Conservation (phyloP, 2,888 invertebrate species). For the Sinopyrophorus schimmeli region DNA sequence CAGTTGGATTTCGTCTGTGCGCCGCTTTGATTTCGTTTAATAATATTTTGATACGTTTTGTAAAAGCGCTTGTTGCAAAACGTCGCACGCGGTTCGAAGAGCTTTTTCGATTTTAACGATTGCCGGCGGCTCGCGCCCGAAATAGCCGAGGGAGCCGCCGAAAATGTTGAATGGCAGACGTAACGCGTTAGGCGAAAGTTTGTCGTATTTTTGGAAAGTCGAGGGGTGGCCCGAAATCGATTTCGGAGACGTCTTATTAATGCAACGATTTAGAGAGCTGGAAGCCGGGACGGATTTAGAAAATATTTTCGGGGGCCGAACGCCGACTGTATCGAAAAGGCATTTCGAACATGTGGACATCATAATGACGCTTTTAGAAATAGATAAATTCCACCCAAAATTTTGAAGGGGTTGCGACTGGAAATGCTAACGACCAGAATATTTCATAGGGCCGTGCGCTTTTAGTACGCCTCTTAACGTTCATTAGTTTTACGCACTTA, state of each 20-base stretch:
- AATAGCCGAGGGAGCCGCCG: no score
- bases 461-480: no score
- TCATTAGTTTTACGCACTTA: no score
- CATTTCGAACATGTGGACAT: slow-evolving; percentile 27
- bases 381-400: slow-evolving; percentile 14
- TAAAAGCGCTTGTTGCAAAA: slow-evolving; percentile 8
- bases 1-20: slow-evolving; percentile 52
- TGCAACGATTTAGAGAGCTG: slow-evolving; percentile 29
- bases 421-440: no score
- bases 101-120: slow-evolving; percentile 8
- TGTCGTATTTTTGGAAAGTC: slow-evolving; percentile 38
- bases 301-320: slow-evolving; percentile 21
- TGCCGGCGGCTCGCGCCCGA: background rate
- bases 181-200: no score
- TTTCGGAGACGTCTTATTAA: slow-evolving; percentile 33
- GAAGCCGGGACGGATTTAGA: slow-evolving; percentile 29
- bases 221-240: slow-evolving; percentile 38
- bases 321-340: slow-evolving; percentile 23
- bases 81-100: background rate
- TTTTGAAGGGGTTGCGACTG: slow-evolving; percentile 14
- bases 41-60: slow-evolving; percentile 53
- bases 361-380: slow-evolving; percentile 29
- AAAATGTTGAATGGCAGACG: no score
- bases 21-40: slow-evolving; percentile 48
- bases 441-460: no score